Base-by-base conservation (phyloP, 2,888 invertebrate species). In the Mythimna pallens region DNA sequence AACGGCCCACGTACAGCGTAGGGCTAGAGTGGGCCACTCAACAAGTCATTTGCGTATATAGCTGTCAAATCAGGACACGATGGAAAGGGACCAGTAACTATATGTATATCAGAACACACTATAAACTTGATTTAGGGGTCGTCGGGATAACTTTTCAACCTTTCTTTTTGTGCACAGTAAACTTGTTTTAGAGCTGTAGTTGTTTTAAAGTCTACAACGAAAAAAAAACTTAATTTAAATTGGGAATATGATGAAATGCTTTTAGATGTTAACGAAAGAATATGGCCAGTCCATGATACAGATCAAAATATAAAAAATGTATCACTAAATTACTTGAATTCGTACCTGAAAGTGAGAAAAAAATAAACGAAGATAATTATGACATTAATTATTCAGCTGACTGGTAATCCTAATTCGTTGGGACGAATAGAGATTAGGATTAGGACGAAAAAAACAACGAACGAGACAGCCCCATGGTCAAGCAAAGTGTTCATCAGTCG, bases 21-120 rank as follows among this genome's bases (percentile, higher is more conserved):
- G 62, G 64, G 59, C 58, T 65, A 36, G 54, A 71, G 66, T 50
- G 66, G 70, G 10, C 72, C 69, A 80, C 73, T 76, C 78, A 78
- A 78, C 76, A 76, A 75, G 77, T 75, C 62, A 65, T 78, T 70
- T 71, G 73, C 61, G 64, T 62, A 72, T 30, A 50, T 64, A 65
- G 61, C 58, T 70, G 73, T 79, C 82, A 64, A 73, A 73, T 65
- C 70, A 64, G 43, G 30, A 30, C 57, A 34, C 61, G 17, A 34
- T 57, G 30, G 57, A 52, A 68, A 68, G 40, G 36, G 25, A 52
- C 9, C 58, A 50, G 30, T n/a, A 43, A 14, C 43, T 43, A 12
- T n/a, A n/a, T 17, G 0, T 55, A 36, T 68, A 43, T 30, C n/a
- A 22, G 17, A 52, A 52, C 34, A 25, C n/a, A 30, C 52, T 30